Base-by-base conservation (phyloP, 2,888 invertebrate genomes). In the Macrosoma leucophasiata region DNA sequence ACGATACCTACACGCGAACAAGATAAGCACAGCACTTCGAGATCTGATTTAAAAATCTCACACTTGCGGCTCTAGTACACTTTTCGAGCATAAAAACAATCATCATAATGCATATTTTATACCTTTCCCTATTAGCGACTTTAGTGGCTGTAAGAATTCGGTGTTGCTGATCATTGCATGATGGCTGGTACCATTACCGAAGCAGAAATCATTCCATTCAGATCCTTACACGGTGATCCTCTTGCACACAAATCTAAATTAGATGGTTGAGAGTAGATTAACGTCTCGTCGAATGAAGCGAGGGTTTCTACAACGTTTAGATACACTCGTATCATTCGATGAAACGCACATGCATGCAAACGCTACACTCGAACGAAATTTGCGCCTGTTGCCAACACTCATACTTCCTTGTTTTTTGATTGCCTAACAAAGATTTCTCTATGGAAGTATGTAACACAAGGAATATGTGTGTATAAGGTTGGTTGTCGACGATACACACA, bases 71-170 rank as follows among this genome's bases (percentile, higher is more conserved):
- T 74, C 73, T 58, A 49, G n/a, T 62, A 74, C 76, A 74, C 72
- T 61, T 58, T 68, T n/a, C 64, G 77, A 76, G 71, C 73, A 71
- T 71, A 62, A 55, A 49, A 47, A 72, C 66, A 69, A 63, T 66
- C 74, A 76, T 78, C 75, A 76, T 71, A 66, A 66, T 74, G 74
- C 81, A 81, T 84, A 82, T 82, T 84, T 82, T 82, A 84, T 84
- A 84, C 84, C 84, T 84, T 84, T 84, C 84, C 84, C 82, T 77
- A 64, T 73, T 76, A 74, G 76, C 73, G 76, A 76, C 70, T 71
- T 66, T 68, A 66, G 64, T 70, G 69, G 66, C 71, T 71, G 64
- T 65, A 67, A 62, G 55, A 70, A 69, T 67, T 62, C 56, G 75
- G 66, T 77, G 72, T 79, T 73, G 71, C 78, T 69, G 65, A 57